phyloP scores from a whole-genome alignment of 2,113 vertebrate genomes.

The Chionomys nivalis region DNA sequence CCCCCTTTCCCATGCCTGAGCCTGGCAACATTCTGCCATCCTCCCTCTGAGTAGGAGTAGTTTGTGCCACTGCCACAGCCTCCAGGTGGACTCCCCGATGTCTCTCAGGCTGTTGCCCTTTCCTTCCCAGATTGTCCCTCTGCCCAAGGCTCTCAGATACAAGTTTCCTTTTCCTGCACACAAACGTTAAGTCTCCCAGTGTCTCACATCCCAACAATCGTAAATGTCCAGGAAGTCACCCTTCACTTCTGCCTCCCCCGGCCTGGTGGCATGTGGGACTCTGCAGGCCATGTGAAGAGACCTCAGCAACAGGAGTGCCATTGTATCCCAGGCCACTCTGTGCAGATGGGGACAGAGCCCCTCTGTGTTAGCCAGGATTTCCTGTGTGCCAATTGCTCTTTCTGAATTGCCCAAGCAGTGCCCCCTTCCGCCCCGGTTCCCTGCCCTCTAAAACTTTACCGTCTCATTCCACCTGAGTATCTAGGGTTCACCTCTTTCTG shows the following conservation, averaged over 20 bases:
- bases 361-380: constrained; percentile 71
- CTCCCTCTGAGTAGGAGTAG: not conserved
- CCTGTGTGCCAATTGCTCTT: constrained; percentile 25
- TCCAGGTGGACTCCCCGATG: not conserved
- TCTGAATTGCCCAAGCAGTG: not conserved
- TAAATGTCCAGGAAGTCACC: not conserved
- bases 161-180: not conserved
- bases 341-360: constrained; percentile 64
- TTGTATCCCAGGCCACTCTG: constrained; percentile 27
- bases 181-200: not conserved
- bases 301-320: constrained; percentile 58
- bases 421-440: not conserved
- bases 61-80: not conserved
- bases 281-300: constrained; percentile 44
- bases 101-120: not conserved
- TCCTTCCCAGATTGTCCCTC: not conserved
- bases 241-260: not conserved
- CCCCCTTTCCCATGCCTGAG: not conserved
- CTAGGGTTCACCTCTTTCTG: not conserved
- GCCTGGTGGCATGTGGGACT: not conserved
- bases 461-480: not conserved
- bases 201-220: not conserved
- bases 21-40: not conserved
- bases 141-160: not conserved
- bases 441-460: not conserved